These are phyloP conservation scores for Carlito syrichta DNA, from an alignment of 2,113 vertebrate species.

Conservation along the genomic window DNA sequence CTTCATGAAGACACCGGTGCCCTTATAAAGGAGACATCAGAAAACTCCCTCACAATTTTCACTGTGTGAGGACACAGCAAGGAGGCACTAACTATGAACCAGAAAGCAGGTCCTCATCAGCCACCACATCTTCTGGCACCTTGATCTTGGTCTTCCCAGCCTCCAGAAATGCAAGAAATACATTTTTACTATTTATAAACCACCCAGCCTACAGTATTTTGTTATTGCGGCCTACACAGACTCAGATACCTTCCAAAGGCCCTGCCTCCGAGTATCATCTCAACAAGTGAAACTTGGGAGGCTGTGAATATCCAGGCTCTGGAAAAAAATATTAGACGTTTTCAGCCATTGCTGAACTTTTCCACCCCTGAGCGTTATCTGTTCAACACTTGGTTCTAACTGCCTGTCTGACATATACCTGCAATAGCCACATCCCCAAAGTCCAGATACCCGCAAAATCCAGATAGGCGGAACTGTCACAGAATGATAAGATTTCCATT, in stretches of 20 bases:
- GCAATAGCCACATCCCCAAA: neutral
- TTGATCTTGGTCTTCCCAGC: neutral
- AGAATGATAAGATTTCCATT: rapidly evolving
- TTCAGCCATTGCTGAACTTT: neutral
- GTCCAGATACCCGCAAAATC: rapidly evolving
- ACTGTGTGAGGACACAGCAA: neutral
- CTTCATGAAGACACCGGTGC: too few relatives aligned
- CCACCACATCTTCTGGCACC: neutral
- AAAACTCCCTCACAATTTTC: too few relatives aligned
- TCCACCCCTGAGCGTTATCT: neutral
- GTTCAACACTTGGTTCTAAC: neutral
- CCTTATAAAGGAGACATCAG: neutral
- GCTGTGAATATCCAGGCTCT: neutral
- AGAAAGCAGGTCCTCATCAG: neutral
- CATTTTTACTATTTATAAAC: too few relatives aligned
- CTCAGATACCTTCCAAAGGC: too few relatives aligned
- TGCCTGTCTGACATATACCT: neutral
- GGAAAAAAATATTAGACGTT: neutral
- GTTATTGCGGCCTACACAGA: neutral
- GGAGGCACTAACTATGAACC: neutral
- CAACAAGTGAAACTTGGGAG: neutral
- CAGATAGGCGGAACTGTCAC: rapidly evolving
- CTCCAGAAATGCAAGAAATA: neutral
- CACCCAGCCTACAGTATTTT: neutral
- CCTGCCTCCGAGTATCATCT: neutral